Conservation (phyloP, 2,888 invertebrate genomes). For the Emmelina monodactyla region DNA sequence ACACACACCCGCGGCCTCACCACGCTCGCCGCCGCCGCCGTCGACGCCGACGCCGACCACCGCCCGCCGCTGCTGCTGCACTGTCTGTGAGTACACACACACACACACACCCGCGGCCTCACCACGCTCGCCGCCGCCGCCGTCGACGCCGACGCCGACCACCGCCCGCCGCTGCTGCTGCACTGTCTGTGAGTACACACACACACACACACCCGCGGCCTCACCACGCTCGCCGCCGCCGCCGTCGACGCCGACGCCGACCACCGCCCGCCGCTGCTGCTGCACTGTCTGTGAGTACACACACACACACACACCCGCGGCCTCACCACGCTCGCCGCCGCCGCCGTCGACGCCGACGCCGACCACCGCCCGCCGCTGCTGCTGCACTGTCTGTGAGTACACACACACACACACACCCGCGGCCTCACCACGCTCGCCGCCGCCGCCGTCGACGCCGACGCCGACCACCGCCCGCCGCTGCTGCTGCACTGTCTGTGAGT, state of each 20-base stretch:
- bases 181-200: slow-evolving; percentile 29
- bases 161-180: slow-evolving; percentile 9
- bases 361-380: slow-evolving; percentile 7
- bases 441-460: slow-evolving; percentile 67
- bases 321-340: slow-evolving; percentile 85
- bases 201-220: slow-evolving; percentile 69
- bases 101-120: slow-evolving; percentile 72
- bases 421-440: slow-evolving; percentile 88
- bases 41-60: slow-evolving; percentile 5
- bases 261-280: slow-evolving; percentile 7
- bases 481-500: slow-evolving; percentile 19
- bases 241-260: slow-evolving; percentile 48
- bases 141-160: slow-evolving; percentile 39
- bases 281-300: slow-evolving; percentile 19
- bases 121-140: slow-evolving; percentile 86
- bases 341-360: slow-evolving; percentile 59
- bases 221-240: slow-evolving; percentile 87
- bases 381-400: slow-evolving; percentile 19
- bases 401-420: slow-evolving; percentile 63
- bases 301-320: slow-evolving; percentile 71
- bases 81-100: slow-evolving; percentile 28
- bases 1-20: slow-evolving; percentile 76
- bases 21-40: slow-evolving; percentile 37
- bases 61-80: slow-evolving; percentile 11
- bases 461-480: slow-evolving; percentile 4